A percentile compares a stretch with the other conserved stretches of the same genome.
Conservation (phyloP, 2,888 invertebrate species). For the Cremastinae sp. region DNA sequence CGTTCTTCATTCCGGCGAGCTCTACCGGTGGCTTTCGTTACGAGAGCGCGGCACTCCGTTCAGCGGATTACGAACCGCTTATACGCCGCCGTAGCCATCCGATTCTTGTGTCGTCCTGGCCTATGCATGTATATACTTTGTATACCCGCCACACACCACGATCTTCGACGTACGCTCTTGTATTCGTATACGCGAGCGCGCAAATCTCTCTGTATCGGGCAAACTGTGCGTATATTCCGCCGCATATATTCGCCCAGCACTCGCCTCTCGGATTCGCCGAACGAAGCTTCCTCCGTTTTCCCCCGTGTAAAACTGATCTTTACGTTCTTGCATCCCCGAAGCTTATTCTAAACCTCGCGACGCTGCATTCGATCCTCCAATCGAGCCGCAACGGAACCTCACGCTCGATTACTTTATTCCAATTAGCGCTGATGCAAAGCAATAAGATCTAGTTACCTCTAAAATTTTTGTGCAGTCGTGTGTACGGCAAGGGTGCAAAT, state of each 20-base stretch:
- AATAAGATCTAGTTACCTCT: too few relatives aligned
- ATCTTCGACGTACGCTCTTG: not conserved
- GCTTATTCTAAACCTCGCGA: not conserved
- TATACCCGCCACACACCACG: conserved; percentile 9
- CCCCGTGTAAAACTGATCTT: conserved; percentile 18
- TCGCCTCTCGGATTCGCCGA: conserved; percentile 60
- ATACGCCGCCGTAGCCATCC: conserved; percentile 40
- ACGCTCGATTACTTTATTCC: not conserved
- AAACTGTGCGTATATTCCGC: too few relatives aligned
- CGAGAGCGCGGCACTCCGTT: conserved; percentile 63
- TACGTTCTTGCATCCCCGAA: conserved; percentile 1
- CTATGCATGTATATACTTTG: too few relatives aligned
- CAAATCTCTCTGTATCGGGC: too few relatives aligned
- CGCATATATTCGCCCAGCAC: conserved; percentile 56
- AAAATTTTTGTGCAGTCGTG: too few relatives aligned
- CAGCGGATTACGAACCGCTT: conserved; percentile 63
- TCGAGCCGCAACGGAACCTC: not conserved
- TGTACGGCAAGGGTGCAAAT: too few relatives aligned
- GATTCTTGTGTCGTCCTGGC: conserved; percentile 17
- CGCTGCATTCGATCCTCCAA: conserved; percentile 9
- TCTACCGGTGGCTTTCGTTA: conserved; percentile 64
- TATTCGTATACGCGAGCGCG: not conserved
- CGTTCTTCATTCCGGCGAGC: conserved; percentile 65
- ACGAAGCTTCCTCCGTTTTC: conserved; percentile 44
- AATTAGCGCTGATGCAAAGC: too few relatives aligned